Evolutionary conservation across 2,888 invertebrate species (phyloP), one percentile per base, ranked within the genome.

Genomic region (Philonicus albiceps): DNA sequence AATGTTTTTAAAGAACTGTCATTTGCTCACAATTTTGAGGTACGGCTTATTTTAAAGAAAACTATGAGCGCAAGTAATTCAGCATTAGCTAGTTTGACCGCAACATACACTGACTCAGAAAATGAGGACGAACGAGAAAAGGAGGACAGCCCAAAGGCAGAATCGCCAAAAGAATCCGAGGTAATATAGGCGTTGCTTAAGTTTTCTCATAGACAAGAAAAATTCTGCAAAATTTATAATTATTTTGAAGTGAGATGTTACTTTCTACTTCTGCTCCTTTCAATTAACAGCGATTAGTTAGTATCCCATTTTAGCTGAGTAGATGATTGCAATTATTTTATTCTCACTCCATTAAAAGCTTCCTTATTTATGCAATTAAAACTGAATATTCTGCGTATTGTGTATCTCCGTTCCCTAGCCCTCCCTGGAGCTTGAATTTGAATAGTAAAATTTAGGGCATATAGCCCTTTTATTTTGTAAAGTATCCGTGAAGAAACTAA

Each of bases 51-150:
- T 43, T 43, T 43, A 11, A 3, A 13, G 40, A 43, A 43, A 73
- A 80, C 16, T 31, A 89, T 89, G 89, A 88, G 88, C 37, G 31
- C 87, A 80, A 91, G 89, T 81, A 90, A 90, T 76, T 92, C 92
- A 0, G 97, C 97, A 64, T 93, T 97, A 91, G 96, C 96, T 86
- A 96, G 97, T 83, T 93, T 98, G 89, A 97, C 97, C 84, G 97
- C 97, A 40, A 96, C 96, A 73, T 98, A 98, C 91, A 97, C 97
- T 0, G 97, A 98, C 92, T 97, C 97, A 0, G 98, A 98, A 93
- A 97, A 96, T 84, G 97, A 97, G 92, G 97, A 97, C 89, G 96
- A 95, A 30, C 93, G 94, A 85, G 94, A 93, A 87, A 92, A 91
- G 87, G 90, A 90, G 92, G n/a, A 7, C n/a, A 90, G 37, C 92